Evolutionary conservation across 2,888 invertebrate species (phyloP).

Genomic region (Chymomyza fuscimana): DNA sequence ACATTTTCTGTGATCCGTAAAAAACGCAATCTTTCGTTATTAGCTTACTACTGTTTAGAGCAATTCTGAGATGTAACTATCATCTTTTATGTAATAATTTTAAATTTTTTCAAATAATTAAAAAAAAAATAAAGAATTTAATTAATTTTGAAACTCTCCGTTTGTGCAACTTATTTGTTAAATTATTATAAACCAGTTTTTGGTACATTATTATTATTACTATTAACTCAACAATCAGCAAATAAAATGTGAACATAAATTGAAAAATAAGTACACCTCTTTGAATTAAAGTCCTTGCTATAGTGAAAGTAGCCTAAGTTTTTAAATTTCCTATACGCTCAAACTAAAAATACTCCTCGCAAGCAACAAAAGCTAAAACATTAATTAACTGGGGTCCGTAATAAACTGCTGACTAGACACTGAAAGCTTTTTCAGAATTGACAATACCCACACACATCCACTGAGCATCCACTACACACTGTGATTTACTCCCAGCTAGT

Average conservation of each 20-base stretch:
- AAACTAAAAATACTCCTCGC: too few relatives aligned
- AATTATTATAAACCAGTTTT: too few relatives aligned
- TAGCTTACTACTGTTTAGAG: too few relatives aligned
- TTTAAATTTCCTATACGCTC: too few relatives aligned
- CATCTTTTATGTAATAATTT: too few relatives aligned
- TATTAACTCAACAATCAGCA: too few relatives aligned
- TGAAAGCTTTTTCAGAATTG: background rate
- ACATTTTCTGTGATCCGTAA: background rate
- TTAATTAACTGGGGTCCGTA: background rate
- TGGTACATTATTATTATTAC: background rate
- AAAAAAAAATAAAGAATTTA: constrained; percentile 10
- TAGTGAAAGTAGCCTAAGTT: too few relatives aligned
- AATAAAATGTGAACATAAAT: too few relatives aligned
- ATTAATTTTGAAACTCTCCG: constrained; percentile 1
- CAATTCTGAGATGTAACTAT: background rate
- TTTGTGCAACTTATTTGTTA: too few relatives aligned
- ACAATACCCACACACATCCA: constrained; percentile 13
- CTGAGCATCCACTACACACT: constrained; percentile 5
- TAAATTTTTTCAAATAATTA: background rate
- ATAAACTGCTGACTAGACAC: background rate
- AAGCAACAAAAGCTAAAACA: too few relatives aligned
- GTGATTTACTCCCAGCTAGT: constrained; percentile 4
- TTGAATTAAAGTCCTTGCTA: too few relatives aligned
- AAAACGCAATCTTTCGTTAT: constrained; percentile 16
- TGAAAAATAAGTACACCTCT: too few relatives aligned